phyloP scores from a whole-genome alignment of 2,888 invertebrate genomes.

The Galerucella nymphaeae region DNA sequence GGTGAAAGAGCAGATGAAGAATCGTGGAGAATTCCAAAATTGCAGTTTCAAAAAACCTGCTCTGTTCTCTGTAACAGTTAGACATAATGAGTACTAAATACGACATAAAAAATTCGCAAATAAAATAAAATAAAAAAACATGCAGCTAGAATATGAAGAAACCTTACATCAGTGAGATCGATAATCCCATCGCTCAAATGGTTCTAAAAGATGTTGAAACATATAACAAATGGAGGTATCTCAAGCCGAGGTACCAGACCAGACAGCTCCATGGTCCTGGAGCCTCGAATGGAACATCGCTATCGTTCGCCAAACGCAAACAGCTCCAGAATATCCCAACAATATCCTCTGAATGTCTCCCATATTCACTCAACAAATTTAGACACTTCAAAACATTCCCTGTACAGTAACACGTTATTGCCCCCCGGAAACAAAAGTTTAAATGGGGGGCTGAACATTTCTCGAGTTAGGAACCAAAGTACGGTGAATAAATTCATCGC shows the following conservation, averaged over 20 bases:
- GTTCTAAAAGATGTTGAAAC: conserved; percentile 73
- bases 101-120: conserved; percentile 48
- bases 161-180: conserved; percentile 54
- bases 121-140: conserved; percentile 47
- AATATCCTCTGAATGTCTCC: conserved; percentile 76
- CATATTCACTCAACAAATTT: conserved; percentile 71
- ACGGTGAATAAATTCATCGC: conserved; percentile 62
- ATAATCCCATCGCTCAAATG: conserved; percentile 50
- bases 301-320: conserved; percentile 59
- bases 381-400: conserved; percentile 75
- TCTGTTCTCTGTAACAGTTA: neutral
- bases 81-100: conserved; percentile 43
- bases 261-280: conserved; percentile 62
- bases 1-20: neutral
- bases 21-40: neutral
- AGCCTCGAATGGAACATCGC: conserved; percentile 59
- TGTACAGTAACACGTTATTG: conserved; percentile 68
- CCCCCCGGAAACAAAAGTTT: conserved; percentile 57
- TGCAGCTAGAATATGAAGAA: conserved; percentile 56
- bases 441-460: conserved; percentile 72
- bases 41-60: neutral
- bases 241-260: conserved; percentile 65
- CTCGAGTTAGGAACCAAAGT: conserved; percentile 66
- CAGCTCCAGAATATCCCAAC: conserved; percentile 63
- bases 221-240: conserved; percentile 70